phyloP scores from a whole-genome alignment of 2,113 vertebrate species.

The Riparia riparia region DNA sequence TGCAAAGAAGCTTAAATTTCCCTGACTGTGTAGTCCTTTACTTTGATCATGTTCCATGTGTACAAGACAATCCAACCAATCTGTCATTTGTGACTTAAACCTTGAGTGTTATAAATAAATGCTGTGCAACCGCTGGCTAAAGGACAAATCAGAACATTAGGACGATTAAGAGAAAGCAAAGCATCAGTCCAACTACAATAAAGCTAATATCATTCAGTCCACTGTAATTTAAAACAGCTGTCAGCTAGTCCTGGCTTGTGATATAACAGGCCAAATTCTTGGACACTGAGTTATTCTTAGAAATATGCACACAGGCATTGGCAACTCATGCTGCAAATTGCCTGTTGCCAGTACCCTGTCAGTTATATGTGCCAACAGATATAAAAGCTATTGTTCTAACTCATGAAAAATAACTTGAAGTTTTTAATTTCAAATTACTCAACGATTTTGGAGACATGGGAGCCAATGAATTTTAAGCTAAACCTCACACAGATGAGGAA shows the following conservation, averaged over 20 bases:
- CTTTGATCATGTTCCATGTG: conserved; percentile 68
- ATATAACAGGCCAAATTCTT: conserved; percentile 80
- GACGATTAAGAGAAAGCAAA: conserved; percentile 66
- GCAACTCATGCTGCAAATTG: conserved; percentile 73
- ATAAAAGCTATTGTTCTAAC: conserved; percentile 73
- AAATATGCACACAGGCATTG: conserved; percentile 76
- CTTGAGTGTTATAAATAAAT: conserved; percentile 72
- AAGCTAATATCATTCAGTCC: conserved; percentile 70
- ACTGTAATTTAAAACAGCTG: conserved; percentile 81
- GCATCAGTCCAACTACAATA: conserved; percentile 62
- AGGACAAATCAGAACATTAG: conserved; percentile 63
- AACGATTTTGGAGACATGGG: neutral
- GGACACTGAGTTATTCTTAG: conserved; percentile 86
- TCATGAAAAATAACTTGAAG: conserved; percentile 74
- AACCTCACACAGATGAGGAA: neutral
- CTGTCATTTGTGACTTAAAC: conserved; percentile 72
- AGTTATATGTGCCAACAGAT: conserved; percentile 74
- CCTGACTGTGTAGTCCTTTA: conserved; percentile 34
- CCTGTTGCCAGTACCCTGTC: conserved; percentile 79
- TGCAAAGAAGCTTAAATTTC: conserved; percentile 59
- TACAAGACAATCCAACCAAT: conserved; percentile 64
- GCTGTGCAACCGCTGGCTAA: conserved; percentile 55
- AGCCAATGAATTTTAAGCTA: conserved; percentile 3
- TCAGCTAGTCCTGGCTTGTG: conserved; percentile 67
- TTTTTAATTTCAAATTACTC: conserved; percentile 77